Conservation (phyloP, 2,113 vertebrate genomes). For the Neofelis nebulosa region DNA sequence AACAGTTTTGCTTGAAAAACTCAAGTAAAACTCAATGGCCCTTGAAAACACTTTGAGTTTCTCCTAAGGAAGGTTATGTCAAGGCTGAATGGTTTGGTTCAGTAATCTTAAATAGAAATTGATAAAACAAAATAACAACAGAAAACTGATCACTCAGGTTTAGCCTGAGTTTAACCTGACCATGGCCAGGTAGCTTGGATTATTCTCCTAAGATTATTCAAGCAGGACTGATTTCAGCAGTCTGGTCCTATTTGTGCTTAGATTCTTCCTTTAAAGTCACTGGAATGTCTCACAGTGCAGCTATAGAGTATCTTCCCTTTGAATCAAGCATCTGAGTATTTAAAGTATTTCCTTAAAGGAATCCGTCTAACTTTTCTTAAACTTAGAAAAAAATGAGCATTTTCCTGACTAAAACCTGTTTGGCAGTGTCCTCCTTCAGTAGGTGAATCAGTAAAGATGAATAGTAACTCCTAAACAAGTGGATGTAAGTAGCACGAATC, state of each 20-base stretch:
- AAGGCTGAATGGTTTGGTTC: neutral
- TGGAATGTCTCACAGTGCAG: neutral
- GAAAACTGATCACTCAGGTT: neutral
- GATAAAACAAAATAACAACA: neutral
- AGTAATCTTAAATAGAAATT: neutral
- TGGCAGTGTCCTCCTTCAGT: neutral
- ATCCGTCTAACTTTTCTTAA: neutral
- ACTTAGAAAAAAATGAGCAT: neutral
- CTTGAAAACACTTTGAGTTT: slow-evolving; percentile 24
- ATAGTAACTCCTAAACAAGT: neutral
- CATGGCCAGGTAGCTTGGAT: neutral
- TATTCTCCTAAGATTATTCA: neutral
- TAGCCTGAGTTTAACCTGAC: neutral
- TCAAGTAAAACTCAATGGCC: slow-evolving; percentile 24
- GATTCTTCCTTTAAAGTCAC: neutral
- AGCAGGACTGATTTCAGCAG: neutral
- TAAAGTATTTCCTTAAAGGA: neutral
- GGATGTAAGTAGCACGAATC: neutral
- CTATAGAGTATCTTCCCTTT: neutral
- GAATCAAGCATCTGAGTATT: neutral
- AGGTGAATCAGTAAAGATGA: neutral
- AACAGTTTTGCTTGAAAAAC: slow-evolving; percentile 22
- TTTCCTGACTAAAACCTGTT: neutral
- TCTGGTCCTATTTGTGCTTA: neutral
- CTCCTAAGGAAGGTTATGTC: neutral